These are phyloP conservation scores for Calosoma granatense DNA, from an alignment of 1,140 invertebrate species.

Conservation along the genomic window DNA sequence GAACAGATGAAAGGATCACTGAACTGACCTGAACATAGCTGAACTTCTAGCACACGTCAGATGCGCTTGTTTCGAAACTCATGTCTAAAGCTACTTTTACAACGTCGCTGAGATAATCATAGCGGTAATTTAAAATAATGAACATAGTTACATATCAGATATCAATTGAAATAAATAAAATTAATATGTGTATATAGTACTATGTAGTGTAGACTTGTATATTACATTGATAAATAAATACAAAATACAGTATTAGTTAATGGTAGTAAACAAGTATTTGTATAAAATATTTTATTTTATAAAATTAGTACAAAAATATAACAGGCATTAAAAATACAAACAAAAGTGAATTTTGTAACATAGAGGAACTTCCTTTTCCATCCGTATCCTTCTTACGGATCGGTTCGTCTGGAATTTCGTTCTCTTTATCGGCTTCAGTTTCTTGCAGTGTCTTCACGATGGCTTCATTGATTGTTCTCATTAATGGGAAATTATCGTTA, in stretches of 20 bases:
- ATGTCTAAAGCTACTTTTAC: neutral
- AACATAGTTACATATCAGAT: too few species aligned
- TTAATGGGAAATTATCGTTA: conserved; percentile 38
- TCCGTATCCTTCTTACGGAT: neutral
- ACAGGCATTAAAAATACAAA: neutral
- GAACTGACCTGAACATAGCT: neutral
- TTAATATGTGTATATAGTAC: too few species aligned
- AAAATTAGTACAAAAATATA: neutral
- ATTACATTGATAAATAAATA: too few species aligned
- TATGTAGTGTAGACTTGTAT: too few species aligned
- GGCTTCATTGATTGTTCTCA: conserved; percentile 52
- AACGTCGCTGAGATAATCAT: too few species aligned
- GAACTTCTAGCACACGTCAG: neutral
- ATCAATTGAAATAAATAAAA: too few species aligned
- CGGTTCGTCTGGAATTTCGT: conserved; percentile 23
- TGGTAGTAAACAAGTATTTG: too few species aligned
- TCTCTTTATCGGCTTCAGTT: conserved; percentile 35
- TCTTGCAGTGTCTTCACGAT: conserved; percentile 43
- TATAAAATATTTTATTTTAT: neutral
- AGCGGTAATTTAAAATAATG: too few species aligned
- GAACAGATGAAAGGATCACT: conserved; percentile 3
- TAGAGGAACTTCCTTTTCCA: neutral
- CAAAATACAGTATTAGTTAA: too few species aligned
- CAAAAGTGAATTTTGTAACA: neutral
- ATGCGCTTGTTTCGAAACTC: neutral